Conservation (phyloP, 2,888 invertebrate genomes). For the Branchipolynoe longqiensis region DNA sequence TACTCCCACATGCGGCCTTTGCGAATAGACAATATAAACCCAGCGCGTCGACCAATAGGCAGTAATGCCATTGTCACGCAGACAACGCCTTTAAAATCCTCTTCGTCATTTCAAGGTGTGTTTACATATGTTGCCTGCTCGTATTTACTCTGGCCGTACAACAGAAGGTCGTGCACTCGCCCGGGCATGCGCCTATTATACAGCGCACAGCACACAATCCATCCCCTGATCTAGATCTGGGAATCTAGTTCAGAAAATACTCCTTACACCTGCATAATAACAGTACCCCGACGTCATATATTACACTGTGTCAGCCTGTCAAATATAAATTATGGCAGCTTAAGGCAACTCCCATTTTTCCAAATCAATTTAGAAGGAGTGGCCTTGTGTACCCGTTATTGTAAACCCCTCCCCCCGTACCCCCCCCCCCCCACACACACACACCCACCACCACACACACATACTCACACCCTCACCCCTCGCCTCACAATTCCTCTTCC, state of each 20-base stretch:
- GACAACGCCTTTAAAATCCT: constrained; percentile 19
- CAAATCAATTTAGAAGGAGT: constrained; percentile 27
- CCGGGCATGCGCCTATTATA: too few relatives aligned
- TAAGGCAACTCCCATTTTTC: neutral
- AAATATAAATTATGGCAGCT: neutral
- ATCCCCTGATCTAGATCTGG: too few relatives aligned
- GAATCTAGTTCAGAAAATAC: too few relatives aligned
- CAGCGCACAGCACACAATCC: too few relatives aligned
- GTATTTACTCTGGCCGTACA: neutral
- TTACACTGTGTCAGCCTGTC: neutral
- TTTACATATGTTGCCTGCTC: constrained; percentile 9
- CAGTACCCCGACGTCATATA: neutral
- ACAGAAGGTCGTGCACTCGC: too few relatives aligned
- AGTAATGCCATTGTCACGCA: neutral
- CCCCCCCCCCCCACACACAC: too few relatives aligned
- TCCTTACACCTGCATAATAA: too few relatives aligned
- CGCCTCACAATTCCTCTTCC: neutral
- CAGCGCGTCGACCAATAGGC: neutral
- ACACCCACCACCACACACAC: neutral
- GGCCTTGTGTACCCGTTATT: too few relatives aligned
- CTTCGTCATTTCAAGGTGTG: neutral
- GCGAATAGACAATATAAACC: too few relatives aligned
- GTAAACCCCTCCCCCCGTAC: too few relatives aligned
- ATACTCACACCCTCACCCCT: neutral
- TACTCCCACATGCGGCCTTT: too few relatives aligned